A percentile compares a stretch with the other conserved stretches of the same genome.
phyloP scores from a whole-genome alignment of 2,888 invertebrate genomes.

The Reticulitermes lucifugus region DNA sequence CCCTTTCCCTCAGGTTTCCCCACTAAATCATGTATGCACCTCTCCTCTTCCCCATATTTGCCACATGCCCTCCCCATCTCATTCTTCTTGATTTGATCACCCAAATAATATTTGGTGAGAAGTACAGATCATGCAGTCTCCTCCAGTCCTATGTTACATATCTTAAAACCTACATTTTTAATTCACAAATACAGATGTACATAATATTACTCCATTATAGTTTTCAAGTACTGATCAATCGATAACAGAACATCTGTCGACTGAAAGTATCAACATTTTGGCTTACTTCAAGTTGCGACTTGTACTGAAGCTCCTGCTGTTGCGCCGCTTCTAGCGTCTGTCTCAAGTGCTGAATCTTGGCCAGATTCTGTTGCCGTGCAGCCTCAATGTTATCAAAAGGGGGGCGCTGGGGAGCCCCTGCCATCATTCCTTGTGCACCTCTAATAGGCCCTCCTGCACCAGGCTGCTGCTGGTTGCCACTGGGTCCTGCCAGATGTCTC shows the following conservation, averaged over 20 bases:
- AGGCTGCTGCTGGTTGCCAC: conserved; percentile 54
- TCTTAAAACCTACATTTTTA: not conserved
- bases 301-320: conserved; percentile 82
- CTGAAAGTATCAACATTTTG: no score
- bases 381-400: conserved; percentile 74
- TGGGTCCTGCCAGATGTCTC: conserved; percentile 34
- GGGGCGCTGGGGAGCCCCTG: conserved; percentile 58
- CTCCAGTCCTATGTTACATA: no score
- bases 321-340: conserved; percentile 85
- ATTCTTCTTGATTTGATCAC: no score
- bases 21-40: no score
- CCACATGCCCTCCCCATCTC: no score
- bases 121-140: no score
- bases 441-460: conserved; percentile 48
- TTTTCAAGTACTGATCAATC: no score
- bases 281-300: conserved; percentile 76
- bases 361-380: conserved; percentile 81
- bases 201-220: not conserved
- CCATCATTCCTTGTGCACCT: conserved; percentile 52
- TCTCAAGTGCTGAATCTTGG: conserved; percentile 80
- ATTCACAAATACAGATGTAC: not conserved
- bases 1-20: no score
- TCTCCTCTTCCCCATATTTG: no score
- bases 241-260: no score
- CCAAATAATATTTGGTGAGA: no score